A percentile compares a stretch with the other conserved stretches of the same genome.
Conservation (phyloP, 2,888 invertebrate species). For the Copidosoma aretas region DNA sequence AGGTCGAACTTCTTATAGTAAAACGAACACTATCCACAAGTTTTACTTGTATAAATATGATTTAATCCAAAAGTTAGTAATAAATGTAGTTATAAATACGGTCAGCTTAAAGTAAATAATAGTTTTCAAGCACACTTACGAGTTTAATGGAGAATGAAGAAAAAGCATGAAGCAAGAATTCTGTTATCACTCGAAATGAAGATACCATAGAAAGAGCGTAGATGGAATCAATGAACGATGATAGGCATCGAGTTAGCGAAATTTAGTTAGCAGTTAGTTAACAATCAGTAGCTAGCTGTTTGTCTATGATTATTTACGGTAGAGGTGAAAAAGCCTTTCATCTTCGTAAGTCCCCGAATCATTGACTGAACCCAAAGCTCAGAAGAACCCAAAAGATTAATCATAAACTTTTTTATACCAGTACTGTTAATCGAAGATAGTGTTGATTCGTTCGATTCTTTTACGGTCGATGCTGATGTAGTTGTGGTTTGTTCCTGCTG, state of each 20-base stretch:
- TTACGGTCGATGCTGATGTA: conserved; percentile 4
- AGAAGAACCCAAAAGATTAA: conserved; percentile 50
- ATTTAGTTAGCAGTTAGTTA: conserved; percentile 32
- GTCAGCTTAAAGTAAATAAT: neutral
- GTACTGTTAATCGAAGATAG: conserved; percentile 43
- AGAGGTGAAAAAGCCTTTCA: conserved; percentile 49
- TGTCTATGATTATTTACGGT: conserved; percentile 44
- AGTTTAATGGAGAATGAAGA: conserved; percentile 28
- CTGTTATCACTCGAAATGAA: conserved; percentile 10
- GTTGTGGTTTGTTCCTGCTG: conserved; percentile 46
- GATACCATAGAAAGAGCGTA: conserved; percentile 27
- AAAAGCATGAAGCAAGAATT: conserved; percentile 19
- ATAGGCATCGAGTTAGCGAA: conserved; percentile 35
- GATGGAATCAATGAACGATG: conserved; percentile 29
- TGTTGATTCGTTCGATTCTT: conserved; percentile 24
- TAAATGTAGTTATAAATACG: neutral
- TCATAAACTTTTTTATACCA: conserved; percentile 57
- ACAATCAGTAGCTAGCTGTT: conserved; percentile 41
- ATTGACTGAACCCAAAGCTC: conserved; percentile 50
- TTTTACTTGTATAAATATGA: neutral
- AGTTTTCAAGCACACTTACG: conserved; percentile 29
- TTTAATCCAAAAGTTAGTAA: neutral
- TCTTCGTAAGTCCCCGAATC: conserved; percentile 49
- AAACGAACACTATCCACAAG: too few relatives aligned
- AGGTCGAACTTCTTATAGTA: too few relatives aligned